Percentiles rank a stretch among this genome's conserved stretches.
phyloP scores from a whole-genome alignment of 2,888 invertebrate species.

The Tinea pellionella region DNA sequence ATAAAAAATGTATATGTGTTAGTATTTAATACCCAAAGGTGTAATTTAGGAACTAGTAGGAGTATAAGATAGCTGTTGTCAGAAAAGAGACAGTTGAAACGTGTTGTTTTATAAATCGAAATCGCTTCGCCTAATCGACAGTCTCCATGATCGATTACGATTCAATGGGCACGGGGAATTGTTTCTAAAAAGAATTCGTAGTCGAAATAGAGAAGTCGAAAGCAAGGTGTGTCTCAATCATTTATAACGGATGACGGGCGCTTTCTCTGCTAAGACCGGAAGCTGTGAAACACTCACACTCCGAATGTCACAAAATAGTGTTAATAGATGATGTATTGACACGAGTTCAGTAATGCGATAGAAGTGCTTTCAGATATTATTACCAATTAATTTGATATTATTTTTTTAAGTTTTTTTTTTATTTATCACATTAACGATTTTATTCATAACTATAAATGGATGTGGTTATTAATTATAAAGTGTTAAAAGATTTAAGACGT shows the following conservation, averaged over 20 bases:
- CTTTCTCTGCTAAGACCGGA: constrained; percentile 28
- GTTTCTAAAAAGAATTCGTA: constrained; percentile 1
- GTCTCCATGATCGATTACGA: constrained; percentile 6
- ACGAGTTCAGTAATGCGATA: not conserved
- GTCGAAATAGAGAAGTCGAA: constrained; percentile 21
- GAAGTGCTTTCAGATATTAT: constrained; percentile 4
- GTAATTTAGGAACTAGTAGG: not conserved
- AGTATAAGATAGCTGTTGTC: not conserved
- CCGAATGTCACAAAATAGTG: constrained; percentile 7
- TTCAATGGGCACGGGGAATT: constrained; percentile 16
- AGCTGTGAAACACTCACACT: constrained; percentile 19
- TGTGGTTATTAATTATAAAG: too few species aligned
- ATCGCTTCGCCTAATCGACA: not conserved
- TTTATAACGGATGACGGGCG: constrained; percentile 24
- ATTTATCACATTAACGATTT: not conserved
- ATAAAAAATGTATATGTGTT: too few species aligned
- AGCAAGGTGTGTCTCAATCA: constrained; percentile 29
- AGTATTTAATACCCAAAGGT: not conserved
- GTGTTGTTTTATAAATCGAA: constrained; percentile 2
- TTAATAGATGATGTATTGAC: constrained; percentile 13
- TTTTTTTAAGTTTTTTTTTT: not conserved
- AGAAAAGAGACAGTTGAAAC: not conserved
- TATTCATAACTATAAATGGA: too few species aligned
- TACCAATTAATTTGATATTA: not conserved
- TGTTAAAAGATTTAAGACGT: too few species aligned